Percentiles rank a stretch among this genome's conserved stretches.
Evolutionary conservation across 2,797 vertebrate genomes (phyloP).

Genomic region (Lithobates pipiens): DNA sequence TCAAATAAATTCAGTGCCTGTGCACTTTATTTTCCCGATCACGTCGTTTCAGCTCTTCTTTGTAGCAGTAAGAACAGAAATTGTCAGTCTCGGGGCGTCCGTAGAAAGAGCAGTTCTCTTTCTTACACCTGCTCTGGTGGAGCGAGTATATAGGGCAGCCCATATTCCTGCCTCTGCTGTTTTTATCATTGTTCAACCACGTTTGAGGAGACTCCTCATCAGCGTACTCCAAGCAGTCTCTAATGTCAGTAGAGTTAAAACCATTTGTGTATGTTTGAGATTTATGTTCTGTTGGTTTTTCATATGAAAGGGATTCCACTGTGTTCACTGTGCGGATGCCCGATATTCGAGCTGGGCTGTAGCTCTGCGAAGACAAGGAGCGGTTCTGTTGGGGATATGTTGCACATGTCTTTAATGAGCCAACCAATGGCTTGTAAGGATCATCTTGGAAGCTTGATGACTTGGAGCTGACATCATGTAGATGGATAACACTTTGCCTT

Average conservation of each 20-base stretch:
- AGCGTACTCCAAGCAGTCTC: constrained; percentile 91
- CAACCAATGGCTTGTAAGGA: constrained; percentile 86
- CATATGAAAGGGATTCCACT: constrained; percentile 85
- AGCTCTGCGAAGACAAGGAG: constrained; percentile 94
- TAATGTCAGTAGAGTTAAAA: constrained; percentile 84
- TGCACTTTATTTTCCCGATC: constrained; percentile 90
- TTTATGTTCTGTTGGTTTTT: constrained; percentile 90
- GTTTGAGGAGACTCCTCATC: constrained; percentile 87
- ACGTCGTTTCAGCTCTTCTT: constrained; percentile 93
- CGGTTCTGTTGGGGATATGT: constrained; percentile 98
- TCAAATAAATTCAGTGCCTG: constrained; percentile 82
- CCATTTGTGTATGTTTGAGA: constrained; percentile 96
- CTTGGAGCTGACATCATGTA: constrained; percentile 90
- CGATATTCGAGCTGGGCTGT: constrained; percentile 90
- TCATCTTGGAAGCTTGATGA: constrained; percentile 90
- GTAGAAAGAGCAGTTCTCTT: constrained; percentile 97
- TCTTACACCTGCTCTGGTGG: constrained; percentile 95
- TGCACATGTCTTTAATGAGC: constrained; percentile 93
- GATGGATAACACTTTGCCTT: constrained; percentile 95
- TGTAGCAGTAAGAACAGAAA: constrained; percentile 98
- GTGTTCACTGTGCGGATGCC: constrained; percentile 89
- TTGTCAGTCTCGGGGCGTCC: constrained; percentile 95
- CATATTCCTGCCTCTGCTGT: constrained; percentile 81
- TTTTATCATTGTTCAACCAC: constrained; percentile 90
- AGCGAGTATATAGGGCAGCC: constrained; percentile 87